A percentile compares a stretch with the other conserved stretches of the same genome.
These are phyloP conservation scores for Papilio machaon DNA, from an alignment of 1,140 invertebrate species.

Conservation along the genomic window DNA sequence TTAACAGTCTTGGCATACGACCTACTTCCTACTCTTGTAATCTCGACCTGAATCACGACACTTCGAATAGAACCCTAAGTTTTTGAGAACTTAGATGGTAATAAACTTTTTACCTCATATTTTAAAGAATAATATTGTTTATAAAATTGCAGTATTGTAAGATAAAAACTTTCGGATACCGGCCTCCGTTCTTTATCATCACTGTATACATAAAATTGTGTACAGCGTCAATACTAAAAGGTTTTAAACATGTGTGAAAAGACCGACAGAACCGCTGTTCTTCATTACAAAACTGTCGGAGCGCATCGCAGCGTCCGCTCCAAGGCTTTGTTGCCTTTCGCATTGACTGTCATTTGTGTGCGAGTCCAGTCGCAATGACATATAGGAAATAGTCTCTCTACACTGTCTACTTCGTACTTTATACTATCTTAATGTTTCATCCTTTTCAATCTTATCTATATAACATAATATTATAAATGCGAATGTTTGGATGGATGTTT, in stretches of 20 bases:
- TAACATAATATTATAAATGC: too few species aligned
- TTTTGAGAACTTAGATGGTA: background rate
- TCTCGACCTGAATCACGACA: conserved; percentile 1
- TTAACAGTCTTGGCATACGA: conserved; percentile 25
- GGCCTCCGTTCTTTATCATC: too few species aligned
- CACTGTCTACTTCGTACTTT: background rate
- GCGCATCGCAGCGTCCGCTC: conserved; percentile 4
- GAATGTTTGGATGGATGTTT: too few species aligned
- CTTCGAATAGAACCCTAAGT: background rate
- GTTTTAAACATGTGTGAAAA: background rate
- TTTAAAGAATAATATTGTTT: background rate
- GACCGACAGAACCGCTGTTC: background rate
- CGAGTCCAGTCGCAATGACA: background rate
- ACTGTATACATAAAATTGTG: too few species aligned
- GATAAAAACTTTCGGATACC: background rate
- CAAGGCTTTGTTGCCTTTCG: conserved; percentile 24
- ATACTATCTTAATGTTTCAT: background rate
- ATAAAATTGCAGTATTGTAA: background rate
- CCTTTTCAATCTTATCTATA: background rate
- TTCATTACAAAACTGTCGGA: conserved; percentile 22
- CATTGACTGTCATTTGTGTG: conserved; percentile 4
- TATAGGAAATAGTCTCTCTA: conserved; percentile 28
- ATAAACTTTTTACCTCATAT: background rate
- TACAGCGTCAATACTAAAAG: background rate
- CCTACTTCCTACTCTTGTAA: conserved; percentile 14